Base-by-base conservation (phyloP, 2,888 invertebrate species). In the Limnephilus marmoratus region DNA sequence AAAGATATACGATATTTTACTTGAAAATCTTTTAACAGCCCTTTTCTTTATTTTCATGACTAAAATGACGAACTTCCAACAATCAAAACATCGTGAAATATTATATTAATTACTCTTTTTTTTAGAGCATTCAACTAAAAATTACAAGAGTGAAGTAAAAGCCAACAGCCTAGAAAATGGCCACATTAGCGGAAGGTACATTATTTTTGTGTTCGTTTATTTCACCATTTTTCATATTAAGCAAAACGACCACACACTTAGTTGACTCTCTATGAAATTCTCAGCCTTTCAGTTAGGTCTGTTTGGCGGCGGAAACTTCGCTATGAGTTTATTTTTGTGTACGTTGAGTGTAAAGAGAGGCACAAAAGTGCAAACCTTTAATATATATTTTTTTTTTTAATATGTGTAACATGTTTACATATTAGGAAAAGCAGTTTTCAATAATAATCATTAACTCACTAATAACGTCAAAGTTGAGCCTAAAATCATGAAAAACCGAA, bases 211-310 rank as follows among this genome's bases (percentile, higher is more conserved):
- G 68, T 68, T 24, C 68, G 68, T 68, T 68, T 68, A 68, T 68
- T 68, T 68, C 68, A 68, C 68, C 31, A 82, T 82, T 82, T 82
- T 82, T 82, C 82, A 82, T 82, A 13, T 34, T 31, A 82, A 82
- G 82, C 34, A 31, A 82, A 82, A 82, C 82, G 29, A 82, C 29
- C 34, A 34, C 9, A 82, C 82, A 82, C 5, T 34, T 82, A 34
- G 82, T 49, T 68, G 68, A 83, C 85, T 86, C 86, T 85, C 68
- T 37, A 15, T 31, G 68, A 80, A 24, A 68, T 37, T 45, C 49
- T 85, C 83, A 68, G 90, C 68, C 90, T 83, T 90, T 80, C 82
- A 83, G 68, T 24, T 81, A 80, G 45, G n/a, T 82, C 34, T 68
- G 24, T 53, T 85, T 83, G 90, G 80, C 85, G 91, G 53, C 49